Percentiles rank a stretch among this genome's conserved stretches.
These are phyloP conservation scores for Pachyrhynchus sulphureomaculatus DNA, from an alignment of 1,140 invertebrate genomes.

Conservation along the genomic window DNA sequence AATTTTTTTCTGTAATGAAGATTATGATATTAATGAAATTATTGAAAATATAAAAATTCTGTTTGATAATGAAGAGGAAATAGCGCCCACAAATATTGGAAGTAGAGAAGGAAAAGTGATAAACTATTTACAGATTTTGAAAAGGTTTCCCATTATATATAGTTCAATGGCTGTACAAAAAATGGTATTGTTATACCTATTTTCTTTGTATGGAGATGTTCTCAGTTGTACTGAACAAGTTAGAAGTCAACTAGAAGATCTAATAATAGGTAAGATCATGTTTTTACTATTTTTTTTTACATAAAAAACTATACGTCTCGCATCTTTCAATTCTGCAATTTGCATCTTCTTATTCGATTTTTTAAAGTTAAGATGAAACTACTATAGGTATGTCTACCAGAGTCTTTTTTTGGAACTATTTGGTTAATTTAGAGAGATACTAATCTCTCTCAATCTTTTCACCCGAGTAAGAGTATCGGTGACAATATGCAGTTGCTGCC, in stretches of 20 bases:
- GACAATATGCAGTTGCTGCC: too few relatives aligned
- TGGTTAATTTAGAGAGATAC: too few relatives aligned
- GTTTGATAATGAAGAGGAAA: neutral
- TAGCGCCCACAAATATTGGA: neutral
- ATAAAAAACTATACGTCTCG: neutral
- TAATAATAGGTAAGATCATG: slow-evolving; percentile 33
- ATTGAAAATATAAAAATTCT: slow-evolving; percentile 3
- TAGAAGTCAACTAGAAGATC: slow-evolving; percentile 18
- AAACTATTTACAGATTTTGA: slow-evolving; percentile 24
- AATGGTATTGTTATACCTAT: slow-evolving; percentile 34
- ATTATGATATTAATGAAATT: neutral
- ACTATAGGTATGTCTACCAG: too few relatives aligned
- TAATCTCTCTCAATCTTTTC: too few relatives aligned
- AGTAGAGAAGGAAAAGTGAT: slow-evolving; percentile 31
- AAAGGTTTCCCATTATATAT: slow-evolving; percentile 33
- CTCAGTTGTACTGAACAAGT: slow-evolving; percentile 16
- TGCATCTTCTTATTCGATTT: too few relatives aligned
- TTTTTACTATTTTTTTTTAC: neutral
- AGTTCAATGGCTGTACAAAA: slow-evolving; percentile 29
- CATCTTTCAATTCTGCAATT: too few relatives aligned
- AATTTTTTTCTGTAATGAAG: slow-evolving; percentile 15
- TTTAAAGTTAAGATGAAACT: too few relatives aligned
- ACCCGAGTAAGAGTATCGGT: too few relatives aligned
- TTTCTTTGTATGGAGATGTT: slow-evolving; percentile 35
- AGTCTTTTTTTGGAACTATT: too few relatives aligned